Base-by-base conservation (phyloP, 64 coral and sea anemone genomes). In the Dendrophyllia cribrosa region DNA sequence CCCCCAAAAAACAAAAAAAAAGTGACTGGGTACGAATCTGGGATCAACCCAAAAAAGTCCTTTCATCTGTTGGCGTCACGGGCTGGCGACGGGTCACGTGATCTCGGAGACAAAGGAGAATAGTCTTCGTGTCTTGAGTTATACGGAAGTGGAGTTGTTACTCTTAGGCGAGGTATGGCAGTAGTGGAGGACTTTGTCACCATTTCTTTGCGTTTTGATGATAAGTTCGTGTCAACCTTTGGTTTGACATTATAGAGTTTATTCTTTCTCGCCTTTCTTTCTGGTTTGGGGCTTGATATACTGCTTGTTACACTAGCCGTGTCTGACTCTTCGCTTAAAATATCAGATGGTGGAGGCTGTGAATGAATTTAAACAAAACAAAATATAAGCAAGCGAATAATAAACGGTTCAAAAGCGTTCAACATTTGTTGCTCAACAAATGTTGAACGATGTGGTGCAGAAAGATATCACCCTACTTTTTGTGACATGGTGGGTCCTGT, bases 221-320 rank as follows among this genome's bases (percentile, higher is more conserved):
- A 50, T 47, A 84, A 84, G 62, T 84, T 84, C 62, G 80, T 84
- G 44, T 84, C 62, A 68, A 84, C 22, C 17, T 12, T 84, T 14
- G 80, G 44, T 21, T 51, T 17, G 20, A 84, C 43, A n/a, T 84
- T 63, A 15, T 50, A 84, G 72, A 17, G 4, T 84, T 66, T 84
- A 6, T 64, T 67, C n/a, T 66, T 84, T 84, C 59, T 84, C 2
- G 59, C 46, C 16, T 63, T 66, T 24, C 80, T 20, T 20, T 84
- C 43, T 21, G 9, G 61, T 14, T 22, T 84, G 0, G 80, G 80
- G 46, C 80, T 84, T 11, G 46, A 59, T 24, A 84, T 67, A 62
- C 80, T 84, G 58, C 80, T 84, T 22, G 80, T 51, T 67, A 84
- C 44, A 23, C 80, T 84, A 0, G 80, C 43, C 11, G 80, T 84